A percentile compares a stretch with the other conserved stretches of the same genome.
These are phyloP conservation scores for Megaceryle maxima DNA, from an alignment of 2,113 vertebrate species.

Conservation along the genomic window DNA sequence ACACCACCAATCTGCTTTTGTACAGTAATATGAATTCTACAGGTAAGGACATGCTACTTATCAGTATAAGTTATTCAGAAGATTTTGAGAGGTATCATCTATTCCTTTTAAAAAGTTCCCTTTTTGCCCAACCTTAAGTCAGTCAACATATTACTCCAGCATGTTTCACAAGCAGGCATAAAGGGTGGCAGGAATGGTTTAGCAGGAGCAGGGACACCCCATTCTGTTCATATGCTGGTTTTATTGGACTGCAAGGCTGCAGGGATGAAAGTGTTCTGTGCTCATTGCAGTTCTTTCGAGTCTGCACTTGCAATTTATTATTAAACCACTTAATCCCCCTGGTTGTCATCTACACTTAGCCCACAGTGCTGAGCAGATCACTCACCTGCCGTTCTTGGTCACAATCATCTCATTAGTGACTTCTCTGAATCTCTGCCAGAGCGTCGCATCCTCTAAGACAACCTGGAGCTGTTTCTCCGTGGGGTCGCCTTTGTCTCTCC, in stretches of 20 bases:
- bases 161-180: not conserved
- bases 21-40: not conserved
- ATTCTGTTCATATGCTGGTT: not conserved
- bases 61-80: not conserved
- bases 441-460: slow-evolving; percentile 86
- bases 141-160: not conserved
- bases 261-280: not conserved
- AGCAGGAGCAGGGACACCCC: not conserved
- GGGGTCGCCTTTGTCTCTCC: slow-evolving; percentile 92
- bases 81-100: not conserved
- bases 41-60: not conserved
- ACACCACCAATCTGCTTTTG: not conserved
- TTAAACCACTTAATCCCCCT: not conserved
- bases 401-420: slow-evolving; percentile 99
- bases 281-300: not conserved
- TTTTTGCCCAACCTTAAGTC: not conserved
- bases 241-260: not conserved
- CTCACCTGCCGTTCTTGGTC: slow-evolving; percentile 96
- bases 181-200: not conserved
- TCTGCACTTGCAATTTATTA: not conserved
- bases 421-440: slow-evolving; percentile 93
- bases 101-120: not conserved
- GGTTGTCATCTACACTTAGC: not conserved
- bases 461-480: slow-evolving; percentile 92
- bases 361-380: not conserved